Evolutionary conservation across 2,888 invertebrate genomes (phyloP), one percentile per base, ranked within the genome.

Genomic region (Priapulus caudatus): DNA sequence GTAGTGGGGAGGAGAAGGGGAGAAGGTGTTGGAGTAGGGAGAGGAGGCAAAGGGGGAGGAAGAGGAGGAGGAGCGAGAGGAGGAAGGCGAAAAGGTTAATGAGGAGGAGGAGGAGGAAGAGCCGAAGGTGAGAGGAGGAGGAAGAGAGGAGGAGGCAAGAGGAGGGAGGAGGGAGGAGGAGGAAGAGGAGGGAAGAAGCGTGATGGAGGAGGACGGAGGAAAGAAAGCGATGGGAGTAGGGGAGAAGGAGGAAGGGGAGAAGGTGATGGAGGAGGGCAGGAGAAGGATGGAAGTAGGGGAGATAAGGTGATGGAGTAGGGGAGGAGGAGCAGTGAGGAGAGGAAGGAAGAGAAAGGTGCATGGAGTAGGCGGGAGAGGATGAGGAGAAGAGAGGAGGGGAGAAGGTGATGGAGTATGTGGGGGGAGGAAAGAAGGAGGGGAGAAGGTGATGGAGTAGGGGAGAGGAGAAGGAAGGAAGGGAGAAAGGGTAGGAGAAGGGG

Each of bases 91-190:
- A n/a, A n/a, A 33, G 33, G 33, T 33, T 33, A n/a, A 33, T 33
- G n/a, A 33, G 33, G 33, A 33, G 33, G n/a, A 33, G 33, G n/a
- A 33, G 33, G 33, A 33, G 33, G 33, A 33, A 33, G 33, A 33
- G 33, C 10, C 10, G 33, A 33, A 33, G 33, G 33, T 15, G 33
- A n/a, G n/a, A n/a, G 33, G n/a, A n/a, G 33, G n/a, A n/a, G 33
- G n/a, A n/a, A 33, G n/a, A n/a, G n/a, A 33, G 33, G n/a, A 33
- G 33, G 33, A 33, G 33, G 33, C 10, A n/a, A n/a, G n/a, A n/a
- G n/a, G n/a, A n/a, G n/a, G n/a, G 33, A 33, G n/a, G 33, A 33
- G n/a, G 33, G 33, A 33, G 33, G n/a, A 33, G 33, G n/a, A 33
- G 33, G n/a, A 33, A n/a, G n/a, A 33, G 33, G 33, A 33, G 33